Percentiles rank a stretch among this genome's conserved stretches.
Evolutionary conservation across 1,140 invertebrate genomes (phyloP).

Genomic region (Oryctes rhinoceros): DNA sequence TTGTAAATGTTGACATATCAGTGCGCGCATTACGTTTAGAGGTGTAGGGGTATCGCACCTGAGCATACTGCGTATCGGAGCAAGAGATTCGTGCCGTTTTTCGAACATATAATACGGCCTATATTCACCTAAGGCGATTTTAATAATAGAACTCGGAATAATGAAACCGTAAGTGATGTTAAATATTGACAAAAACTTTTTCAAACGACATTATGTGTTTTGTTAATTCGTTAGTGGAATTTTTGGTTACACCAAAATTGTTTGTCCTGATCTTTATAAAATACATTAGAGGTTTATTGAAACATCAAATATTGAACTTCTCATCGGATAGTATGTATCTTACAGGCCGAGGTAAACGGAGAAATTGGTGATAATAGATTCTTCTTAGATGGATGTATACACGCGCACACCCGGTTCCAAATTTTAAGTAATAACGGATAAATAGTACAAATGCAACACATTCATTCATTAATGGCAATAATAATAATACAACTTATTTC

Average conservation of each 20-base stretch:
- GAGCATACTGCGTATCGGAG: background rate
- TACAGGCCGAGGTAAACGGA: background rate
- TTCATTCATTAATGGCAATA: too few relatives aligned
- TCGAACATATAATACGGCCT: background rate
- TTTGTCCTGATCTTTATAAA: background rate
- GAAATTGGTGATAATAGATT: background rate
- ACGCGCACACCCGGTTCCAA: too few relatives aligned
- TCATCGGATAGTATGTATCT: background rate
- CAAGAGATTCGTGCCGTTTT: background rate
- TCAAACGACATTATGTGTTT: background rate
- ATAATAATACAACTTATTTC: too few relatives aligned
- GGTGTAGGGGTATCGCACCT: background rate
- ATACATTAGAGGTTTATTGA: background rate
- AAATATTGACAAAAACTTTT: background rate
- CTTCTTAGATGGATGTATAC: too few relatives aligned
- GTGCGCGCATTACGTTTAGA: background rate
- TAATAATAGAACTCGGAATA: slow-evolving; percentile 3
- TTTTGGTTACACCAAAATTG: background rate
- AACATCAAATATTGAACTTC: background rate
- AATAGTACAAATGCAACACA: too few relatives aligned
- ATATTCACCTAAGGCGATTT: background rate
- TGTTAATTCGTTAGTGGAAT: background rate
- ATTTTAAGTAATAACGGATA: too few relatives aligned
- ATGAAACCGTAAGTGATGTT: slow-evolving; percentile 14
- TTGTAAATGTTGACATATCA: slow-evolving; percentile 3